Conservation (phyloP, 1,140 invertebrate species). For the Nautilus pompilius region DNA sequence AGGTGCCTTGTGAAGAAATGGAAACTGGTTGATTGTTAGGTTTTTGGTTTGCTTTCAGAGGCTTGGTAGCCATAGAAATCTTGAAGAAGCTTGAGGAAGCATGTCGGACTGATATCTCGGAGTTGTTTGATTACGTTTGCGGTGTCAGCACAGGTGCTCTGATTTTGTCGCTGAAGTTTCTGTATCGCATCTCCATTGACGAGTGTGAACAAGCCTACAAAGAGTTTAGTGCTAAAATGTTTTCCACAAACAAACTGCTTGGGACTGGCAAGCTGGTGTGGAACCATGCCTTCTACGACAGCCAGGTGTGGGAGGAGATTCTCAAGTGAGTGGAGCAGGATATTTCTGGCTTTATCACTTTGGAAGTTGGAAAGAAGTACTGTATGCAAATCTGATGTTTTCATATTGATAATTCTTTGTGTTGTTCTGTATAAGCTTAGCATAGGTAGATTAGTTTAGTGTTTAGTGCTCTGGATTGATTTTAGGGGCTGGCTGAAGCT, state of each 20-base stretch:
- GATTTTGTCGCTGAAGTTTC: conserved; percentile 50
- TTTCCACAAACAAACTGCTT: conserved; percentile 67
- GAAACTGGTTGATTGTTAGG: neutral
- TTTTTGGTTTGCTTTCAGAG: conserved; percentile 58
- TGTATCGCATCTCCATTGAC: conserved; percentile 60
- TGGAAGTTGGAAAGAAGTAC: no score
- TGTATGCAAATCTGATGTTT: no score
- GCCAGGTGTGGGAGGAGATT: conserved; percentile 78
- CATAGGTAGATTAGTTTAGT: no score
- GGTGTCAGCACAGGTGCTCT: conserved; percentile 82
- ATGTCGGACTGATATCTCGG: conserved; percentile 59
- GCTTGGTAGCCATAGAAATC: conserved; percentile 77
- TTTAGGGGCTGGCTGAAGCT: no score
- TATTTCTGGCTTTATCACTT: no score
- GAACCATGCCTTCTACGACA: conserved; percentile 89
- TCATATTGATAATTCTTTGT: no score
- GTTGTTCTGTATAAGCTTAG: no score
- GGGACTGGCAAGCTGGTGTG: conserved; percentile 79
- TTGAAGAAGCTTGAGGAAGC: conserved; percentile 69
- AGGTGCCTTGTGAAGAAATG: neutral
- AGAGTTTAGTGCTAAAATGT: conserved; percentile 68
- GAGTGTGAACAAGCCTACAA: conserved; percentile 69
- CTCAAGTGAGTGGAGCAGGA: conserved; percentile 62
- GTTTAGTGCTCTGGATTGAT: no score
- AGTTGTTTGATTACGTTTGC: conserved; percentile 83